phyloP scores from a whole-genome alignment of 2,888 invertebrate species.

The Drosophila gaucha region DNA sequence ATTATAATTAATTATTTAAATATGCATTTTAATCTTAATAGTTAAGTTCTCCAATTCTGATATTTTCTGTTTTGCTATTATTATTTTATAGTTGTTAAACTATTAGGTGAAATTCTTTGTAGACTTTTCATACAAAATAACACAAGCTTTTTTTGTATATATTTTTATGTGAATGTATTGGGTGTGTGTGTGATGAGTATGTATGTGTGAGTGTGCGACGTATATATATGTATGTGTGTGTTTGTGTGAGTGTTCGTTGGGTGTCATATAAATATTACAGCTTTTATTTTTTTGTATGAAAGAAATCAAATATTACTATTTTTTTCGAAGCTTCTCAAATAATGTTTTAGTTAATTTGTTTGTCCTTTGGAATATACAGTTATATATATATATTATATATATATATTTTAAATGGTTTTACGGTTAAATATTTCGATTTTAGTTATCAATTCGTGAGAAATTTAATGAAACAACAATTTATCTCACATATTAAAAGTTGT shows the following conservation, averaged over 20 bases:
- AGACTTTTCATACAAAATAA: conserved; percentile 68
- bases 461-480: conserved; percentile 74
- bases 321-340: conserved; percentile 45
- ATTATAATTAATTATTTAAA: conserved; percentile 69
- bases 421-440: conserved; percentile 59
- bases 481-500: conserved; percentile 63
- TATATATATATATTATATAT: conserved; percentile 46
- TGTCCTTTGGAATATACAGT: conserved; percentile 23
- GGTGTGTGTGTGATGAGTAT: conserved; percentile 16
- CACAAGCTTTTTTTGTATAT: conserved; percentile 50
- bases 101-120: conserved; percentile 68
- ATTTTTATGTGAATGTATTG: conserved; percentile 27
- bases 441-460: conserved; percentile 53
- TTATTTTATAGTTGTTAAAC: conserved; percentile 45
- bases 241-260: conserved; percentile 33
- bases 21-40: conserved; percentile 66
- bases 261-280: conserved; percentile 50
- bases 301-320: conserved; percentile 21
- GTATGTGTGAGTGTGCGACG: conserved; percentile 25
- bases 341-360: conserved; percentile 38
- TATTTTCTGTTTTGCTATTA: conserved; percentile 20
- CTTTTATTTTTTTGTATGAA: conserved; percentile 14
- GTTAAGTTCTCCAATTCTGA: conserved; percentile 45
- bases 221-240: conserved; percentile 28
- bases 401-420: conserved; percentile 22